A percentile compares a stretch with the other conserved stretches of the same genome.
Conservation (phyloP, 2,888 invertebrate species). For the Salpingus planirostris region DNA sequence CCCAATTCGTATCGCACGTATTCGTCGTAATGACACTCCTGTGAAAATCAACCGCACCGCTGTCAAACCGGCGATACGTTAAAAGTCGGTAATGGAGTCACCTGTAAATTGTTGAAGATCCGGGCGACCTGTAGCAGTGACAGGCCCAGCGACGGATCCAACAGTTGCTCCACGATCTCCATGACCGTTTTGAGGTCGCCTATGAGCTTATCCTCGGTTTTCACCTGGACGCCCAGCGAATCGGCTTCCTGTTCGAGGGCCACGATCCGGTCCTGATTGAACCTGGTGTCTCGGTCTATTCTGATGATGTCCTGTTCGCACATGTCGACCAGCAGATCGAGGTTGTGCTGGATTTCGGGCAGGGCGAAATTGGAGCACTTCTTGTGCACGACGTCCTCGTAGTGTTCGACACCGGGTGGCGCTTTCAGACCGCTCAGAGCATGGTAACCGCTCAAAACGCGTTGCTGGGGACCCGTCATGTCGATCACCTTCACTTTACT, state of each 20-base stretch:
- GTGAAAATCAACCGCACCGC: no score
- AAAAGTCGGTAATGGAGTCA: no score
- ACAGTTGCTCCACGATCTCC: slow-evolving; percentile 54
- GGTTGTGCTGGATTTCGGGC: slow-evolving; percentile 88
- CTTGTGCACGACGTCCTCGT: slow-evolving; percentile 54
- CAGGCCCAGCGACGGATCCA: slow-evolving; percentile 44
- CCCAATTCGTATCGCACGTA: slow-evolving; percentile 79
- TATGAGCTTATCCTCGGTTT: slow-evolving; percentile 65
- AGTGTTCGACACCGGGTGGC: slow-evolving; percentile 50
- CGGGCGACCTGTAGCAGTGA: slow-evolving; percentile 51
- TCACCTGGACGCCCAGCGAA: slow-evolving; percentile 56
- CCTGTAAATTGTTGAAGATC: slow-evolving; percentile 49
- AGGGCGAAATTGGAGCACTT: slow-evolving; percentile 62
- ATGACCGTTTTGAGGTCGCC: slow-evolving; percentile 62
- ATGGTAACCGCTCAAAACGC: slow-evolving; percentile 87
- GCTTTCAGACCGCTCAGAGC: slow-evolving; percentile 65
- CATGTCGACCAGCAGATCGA: slow-evolving; percentile 83
- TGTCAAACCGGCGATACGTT: no score
- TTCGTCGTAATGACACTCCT: slow-evolving; percentile 60
- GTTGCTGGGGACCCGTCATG: slow-evolving; percentile 94
- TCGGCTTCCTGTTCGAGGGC: slow-evolving; percentile 72
- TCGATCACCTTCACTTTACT: slow-evolving; percentile 95
- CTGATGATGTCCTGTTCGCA: slow-evolving; percentile 93
- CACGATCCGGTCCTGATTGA: slow-evolving; percentile 70
- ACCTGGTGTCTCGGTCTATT: slow-evolving; percentile 67